Percentiles rank a stretch among this genome's conserved stretches.
Conservation (phyloP, 2,888 invertebrate genomes). For the Punctoribates punctum region DNA sequence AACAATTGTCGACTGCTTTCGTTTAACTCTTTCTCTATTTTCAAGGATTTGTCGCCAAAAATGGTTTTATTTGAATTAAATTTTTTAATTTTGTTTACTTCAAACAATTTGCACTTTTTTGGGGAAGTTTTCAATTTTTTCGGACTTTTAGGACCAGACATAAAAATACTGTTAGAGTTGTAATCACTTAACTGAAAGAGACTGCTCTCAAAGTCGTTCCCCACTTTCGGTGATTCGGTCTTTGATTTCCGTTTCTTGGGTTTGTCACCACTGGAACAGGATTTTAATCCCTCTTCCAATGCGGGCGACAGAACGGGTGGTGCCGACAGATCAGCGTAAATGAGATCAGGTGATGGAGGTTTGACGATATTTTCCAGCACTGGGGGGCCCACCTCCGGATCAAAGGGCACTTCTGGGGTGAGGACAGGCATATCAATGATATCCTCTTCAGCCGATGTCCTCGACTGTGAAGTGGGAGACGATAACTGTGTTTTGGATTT, state of each 20-base stretch:
- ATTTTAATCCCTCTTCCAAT: background rate
- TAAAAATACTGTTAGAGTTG: background rate
- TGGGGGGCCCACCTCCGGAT: background rate
- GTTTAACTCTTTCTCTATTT: no score
- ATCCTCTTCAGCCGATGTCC: background rate
- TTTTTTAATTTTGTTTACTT: background rate
- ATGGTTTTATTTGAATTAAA: background rate
- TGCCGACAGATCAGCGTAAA: background rate
- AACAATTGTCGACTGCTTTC: no score
- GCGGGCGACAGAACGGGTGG: background rate
- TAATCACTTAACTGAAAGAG: background rate
- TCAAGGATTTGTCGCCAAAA: no score
- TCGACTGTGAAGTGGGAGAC: background rate
- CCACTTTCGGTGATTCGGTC: background rate
- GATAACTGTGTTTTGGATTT: background rate
- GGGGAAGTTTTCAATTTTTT: background rate
- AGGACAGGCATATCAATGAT: constrained; percentile 9
- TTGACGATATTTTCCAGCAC: background rate
- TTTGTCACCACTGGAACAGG: background rate
- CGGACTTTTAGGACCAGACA: background rate
- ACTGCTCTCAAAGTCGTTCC: background rate
- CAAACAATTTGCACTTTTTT: background rate
- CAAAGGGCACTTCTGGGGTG: constrained; percentile 6
- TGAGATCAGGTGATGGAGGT: background rate
- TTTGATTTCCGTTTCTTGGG: constrained; percentile 3